Evolutionary conservation across 2,888 invertebrate genomes (phyloP).

Genomic region (Lepidochrysops patricia): DNA sequence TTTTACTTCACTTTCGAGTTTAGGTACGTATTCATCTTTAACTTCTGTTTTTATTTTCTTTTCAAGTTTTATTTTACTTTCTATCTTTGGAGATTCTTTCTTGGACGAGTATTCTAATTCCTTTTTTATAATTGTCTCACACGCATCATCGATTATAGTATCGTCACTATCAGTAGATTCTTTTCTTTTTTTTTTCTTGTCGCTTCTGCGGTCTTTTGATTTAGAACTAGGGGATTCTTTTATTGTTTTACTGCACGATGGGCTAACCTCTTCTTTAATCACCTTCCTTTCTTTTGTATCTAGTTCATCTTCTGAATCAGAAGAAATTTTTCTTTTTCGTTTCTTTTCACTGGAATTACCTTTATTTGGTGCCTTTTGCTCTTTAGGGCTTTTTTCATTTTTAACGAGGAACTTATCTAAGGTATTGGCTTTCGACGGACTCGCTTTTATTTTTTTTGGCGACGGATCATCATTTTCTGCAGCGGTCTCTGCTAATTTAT

Average conservation of each 20-base stretch:
- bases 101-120: not conserved
- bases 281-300: constrained; percentile 16
- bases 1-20: not conserved
- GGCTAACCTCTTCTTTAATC: constrained; percentile 22
- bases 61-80: not conserved
- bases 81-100: not conserved
- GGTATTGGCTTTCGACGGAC: constrained; percentile 29
- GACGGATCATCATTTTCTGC: constrained; percentile 35
- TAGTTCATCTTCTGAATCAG: constrained; percentile 6
- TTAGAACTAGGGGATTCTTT: constrained; percentile 6
- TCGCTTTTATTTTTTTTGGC: constrained; percentile 43
- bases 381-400: constrained; percentile 17
- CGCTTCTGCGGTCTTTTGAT: not conserved
- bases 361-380: constrained; percentile 11
- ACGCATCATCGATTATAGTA: not conserved
- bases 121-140: not conserved
- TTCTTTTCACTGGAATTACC: constrained; percentile 10
- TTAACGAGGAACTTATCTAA: constrained; percentile 25
- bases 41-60: not conserved
- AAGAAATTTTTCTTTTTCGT: constrained; percentile 12
- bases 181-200: constrained; percentile 15
- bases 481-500: constrained; percentile 56
- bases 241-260: constrained; percentile 16
- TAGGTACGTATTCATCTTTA: not conserved
- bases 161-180: constrained; percentile 10